Percentiles rank a stretch among this genome's conserved stretches.
These are phyloP conservation scores for Coracopsis vasa DNA, from an alignment of 2,113 vertebrate genomes.

Conservation along the genomic window DNA sequence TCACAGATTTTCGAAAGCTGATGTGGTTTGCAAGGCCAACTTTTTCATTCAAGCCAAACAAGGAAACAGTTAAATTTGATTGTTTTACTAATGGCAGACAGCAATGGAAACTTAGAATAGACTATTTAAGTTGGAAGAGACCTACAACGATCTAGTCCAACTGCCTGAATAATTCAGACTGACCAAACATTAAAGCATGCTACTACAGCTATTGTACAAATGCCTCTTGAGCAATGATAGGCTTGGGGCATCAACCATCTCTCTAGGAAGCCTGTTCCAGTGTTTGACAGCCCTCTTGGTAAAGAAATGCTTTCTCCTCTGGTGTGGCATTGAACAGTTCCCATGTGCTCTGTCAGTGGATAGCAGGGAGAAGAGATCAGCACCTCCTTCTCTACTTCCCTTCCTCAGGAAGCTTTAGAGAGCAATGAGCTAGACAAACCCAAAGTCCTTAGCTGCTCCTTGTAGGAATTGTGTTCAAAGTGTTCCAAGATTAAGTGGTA, in stretches of 20 bases:
- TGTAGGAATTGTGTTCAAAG: not conserved
- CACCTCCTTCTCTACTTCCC: not conserved
- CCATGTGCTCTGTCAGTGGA: fast-evolving
- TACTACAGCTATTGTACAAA: not conserved
- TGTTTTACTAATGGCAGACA: not conserved
- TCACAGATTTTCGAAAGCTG: not conserved
- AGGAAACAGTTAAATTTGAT: not conserved
- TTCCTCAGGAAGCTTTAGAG: not conserved
- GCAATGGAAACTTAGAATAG: not conserved
- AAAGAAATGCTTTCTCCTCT: not conserved
- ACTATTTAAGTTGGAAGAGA: not conserved
- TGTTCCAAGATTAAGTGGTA: not conserved
- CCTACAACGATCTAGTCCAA: not conserved
- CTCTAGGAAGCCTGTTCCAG: not conserved
- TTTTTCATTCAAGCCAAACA: not conserved
- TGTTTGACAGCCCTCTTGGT: not conserved
- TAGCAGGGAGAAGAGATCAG: fast-evolving
- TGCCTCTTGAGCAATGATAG: not conserved
- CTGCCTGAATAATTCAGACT: not conserved
- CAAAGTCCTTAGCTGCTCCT: not conserved
- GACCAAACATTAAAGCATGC: not conserved
- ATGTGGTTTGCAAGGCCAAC: not conserved
- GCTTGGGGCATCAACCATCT: not conserved
- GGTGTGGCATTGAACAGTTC: not conserved
- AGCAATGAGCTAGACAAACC: not conserved